Base-by-base conservation (phyloP, 2,113 vertebrate genomes). In the Silurus glanis region DNA sequence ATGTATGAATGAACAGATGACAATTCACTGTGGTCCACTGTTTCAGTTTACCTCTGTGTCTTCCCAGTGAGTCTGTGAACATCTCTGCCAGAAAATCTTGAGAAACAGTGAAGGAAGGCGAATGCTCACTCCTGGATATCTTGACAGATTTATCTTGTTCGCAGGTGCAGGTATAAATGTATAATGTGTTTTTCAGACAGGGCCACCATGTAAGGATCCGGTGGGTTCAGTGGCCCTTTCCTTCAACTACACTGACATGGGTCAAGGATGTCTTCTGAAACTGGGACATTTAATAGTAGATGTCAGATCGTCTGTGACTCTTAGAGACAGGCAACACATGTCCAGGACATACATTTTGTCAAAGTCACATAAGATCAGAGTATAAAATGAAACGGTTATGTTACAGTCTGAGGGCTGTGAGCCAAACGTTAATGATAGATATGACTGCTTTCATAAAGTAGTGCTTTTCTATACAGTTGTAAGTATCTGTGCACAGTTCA, bases 71-170 rank as follows among this genome's bases (percentile, higher is more conserved):
- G 75, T 83, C 82, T 76, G 80, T 66, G 9, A 74, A 37, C 82
- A 76, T 82, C 62, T 76, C 61, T 74, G 85, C 47, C 85, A 61
- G 80, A 81, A 76, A 61, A 83, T 87, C 85, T 74, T 25, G 56
- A n/a, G 80, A 74, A 81, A 49, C 12, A 23, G 69, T 4, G 49
- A 37, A 66, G 72, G 56, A 49, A 67, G 51, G 19, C 23, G 55
- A 66, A 79, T 51, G 55, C 51, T 10, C 72, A 56, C 80, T 69
- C 80, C 75, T 87, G 89, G 83, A 85, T 87, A 79, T 88, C 85
- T 82, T 88, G 87, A 88, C 87, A 89, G 85, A 87, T 78, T 86
- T 89, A 83, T 89, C 87, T 87, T 78, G 51, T 84, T 74, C 71
- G 58, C 62, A 76, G 78, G 78, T 45, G 67, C 79, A 75, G 78